Percentiles rank a stretch among this genome's conserved stretches.
These are phyloP conservation scores for Chironomus riparius DNA, from an alignment of 2,888 invertebrate genomes.

Conservation along the genomic window DNA sequence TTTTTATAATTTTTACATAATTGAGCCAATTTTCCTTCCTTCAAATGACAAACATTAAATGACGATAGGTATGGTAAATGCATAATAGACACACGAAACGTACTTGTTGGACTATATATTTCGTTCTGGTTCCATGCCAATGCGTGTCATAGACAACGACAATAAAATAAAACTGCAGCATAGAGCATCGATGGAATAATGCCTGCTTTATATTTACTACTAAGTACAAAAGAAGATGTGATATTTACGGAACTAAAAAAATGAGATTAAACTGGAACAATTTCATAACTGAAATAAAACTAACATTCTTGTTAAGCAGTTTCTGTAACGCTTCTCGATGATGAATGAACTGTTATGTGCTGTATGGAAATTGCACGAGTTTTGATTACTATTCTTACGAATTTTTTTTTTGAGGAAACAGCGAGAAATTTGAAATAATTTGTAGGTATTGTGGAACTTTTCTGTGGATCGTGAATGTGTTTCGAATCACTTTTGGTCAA, in stretches of 20 bases:
- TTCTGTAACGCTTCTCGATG: not conserved
- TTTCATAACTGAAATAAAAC: slow-evolving; percentile 18
- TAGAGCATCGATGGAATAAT: not conserved
- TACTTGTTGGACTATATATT: not conserved
- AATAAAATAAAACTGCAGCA: not conserved
- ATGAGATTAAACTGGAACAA: not conserved
- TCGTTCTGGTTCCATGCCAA: not conserved
- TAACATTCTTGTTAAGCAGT: not conserved
- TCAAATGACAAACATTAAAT: too few species aligned
- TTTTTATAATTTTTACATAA: too few species aligned
- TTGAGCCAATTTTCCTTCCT: too few species aligned
- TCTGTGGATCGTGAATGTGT: too few species aligned
- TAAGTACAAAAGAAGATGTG: not conserved
- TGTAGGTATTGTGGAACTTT: too few species aligned
- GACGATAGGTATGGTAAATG: too few species aligned
- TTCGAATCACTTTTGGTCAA: too few species aligned
- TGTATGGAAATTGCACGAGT: not conserved
- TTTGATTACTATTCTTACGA: too few species aligned
- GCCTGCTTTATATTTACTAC: not conserved
- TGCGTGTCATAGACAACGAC: not conserved
- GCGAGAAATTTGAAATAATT: too few species aligned
- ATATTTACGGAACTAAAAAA: not conserved
- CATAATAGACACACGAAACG: too few species aligned
- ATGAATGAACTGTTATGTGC: not conserved
- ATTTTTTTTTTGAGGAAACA: too few species aligned